Percentiles rank a stretch among this genome's conserved stretches.
Evolutionary conservation across 2,888 invertebrate species (phyloP).

Genomic region (Asteroscopus sphinx): DNA sequence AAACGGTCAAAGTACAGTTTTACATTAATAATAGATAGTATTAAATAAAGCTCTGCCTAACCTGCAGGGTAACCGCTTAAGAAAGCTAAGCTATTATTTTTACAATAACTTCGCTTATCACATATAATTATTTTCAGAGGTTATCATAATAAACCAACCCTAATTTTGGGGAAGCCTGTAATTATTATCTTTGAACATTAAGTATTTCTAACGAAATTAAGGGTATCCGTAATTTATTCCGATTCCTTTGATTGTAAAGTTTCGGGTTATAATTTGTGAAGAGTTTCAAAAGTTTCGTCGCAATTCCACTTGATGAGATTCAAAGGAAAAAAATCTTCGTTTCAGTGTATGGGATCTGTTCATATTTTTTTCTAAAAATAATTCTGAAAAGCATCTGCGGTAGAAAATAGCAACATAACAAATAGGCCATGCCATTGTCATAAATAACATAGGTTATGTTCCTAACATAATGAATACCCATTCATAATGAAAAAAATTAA

Average conservation of each 20-base stretch:
- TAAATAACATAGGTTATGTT: no score
- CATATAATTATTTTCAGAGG: constrained; percentile 31
- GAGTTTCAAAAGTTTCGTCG: constrained; percentile 37
- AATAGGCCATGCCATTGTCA: no score
- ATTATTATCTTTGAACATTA: constrained; percentile 42
- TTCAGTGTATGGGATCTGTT: constrained; percentile 12
- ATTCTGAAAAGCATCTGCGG: not conserved
- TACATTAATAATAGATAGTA: no score
- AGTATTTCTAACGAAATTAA: constrained; percentile 44
- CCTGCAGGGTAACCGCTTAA: no score
- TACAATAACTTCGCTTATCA: constrained; percentile 26
- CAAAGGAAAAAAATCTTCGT: constrained; percentile 23
- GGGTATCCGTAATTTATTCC: constrained; percentile 51
- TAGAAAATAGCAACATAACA: no score
- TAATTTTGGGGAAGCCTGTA: constrained; percentile 27
- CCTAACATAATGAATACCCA: no score
- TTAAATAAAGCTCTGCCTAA: no score
- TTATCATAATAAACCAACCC: constrained; percentile 15
- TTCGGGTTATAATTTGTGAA: constrained; percentile 47
- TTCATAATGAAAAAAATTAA: no score
- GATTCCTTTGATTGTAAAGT: constrained; percentile 55
- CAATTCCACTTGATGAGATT: constrained; percentile 41
- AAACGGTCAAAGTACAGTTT: no score
- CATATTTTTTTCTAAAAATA: not conserved
- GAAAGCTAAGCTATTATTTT: not conserved